Percentiles rank a stretch among this genome's conserved stretches.
Conservation (phyloP, 2,888 invertebrate species). For the Lissonota sp. region DNA sequence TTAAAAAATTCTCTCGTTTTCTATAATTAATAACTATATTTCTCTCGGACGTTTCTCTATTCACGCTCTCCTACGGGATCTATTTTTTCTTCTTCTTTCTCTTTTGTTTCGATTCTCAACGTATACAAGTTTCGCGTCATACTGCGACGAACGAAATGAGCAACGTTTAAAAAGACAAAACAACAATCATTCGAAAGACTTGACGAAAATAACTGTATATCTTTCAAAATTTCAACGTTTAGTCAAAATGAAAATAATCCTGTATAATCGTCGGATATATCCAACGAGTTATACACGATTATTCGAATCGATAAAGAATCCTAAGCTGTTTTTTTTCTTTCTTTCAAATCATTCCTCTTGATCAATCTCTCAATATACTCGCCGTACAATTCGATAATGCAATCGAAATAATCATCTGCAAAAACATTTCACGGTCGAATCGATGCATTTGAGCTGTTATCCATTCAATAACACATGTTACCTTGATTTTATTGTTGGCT, state of each 20-base stretch:
- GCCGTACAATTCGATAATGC: constrained; percentile 8
- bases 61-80: constrained; percentile 47
- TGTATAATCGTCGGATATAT: no score
- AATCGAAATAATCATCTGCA: neutral
- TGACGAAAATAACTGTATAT: no score
- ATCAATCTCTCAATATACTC: neutral
- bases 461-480: neutral
- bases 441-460: neutral
- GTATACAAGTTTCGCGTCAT: neutral
- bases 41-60: constrained; percentile 32
- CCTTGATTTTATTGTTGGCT: constrained; percentile 8
- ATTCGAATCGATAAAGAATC: no score
- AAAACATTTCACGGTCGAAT: constrained; percentile 14
- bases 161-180: no score
- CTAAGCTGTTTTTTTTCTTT: constrained; percentile 7
- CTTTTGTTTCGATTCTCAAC: constrained; percentile 21
- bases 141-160: neutral
- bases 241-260: no score
- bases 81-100: constrained; percentile 9
- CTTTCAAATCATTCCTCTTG: no score
- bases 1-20: no score
- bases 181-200: no score
- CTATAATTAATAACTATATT: neutral
- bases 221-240: no score
- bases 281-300: no score